Evolutionary conservation across 2,797 vertebrate species (phyloP).

Genomic region (Takifugu ocellatus): DNA sequence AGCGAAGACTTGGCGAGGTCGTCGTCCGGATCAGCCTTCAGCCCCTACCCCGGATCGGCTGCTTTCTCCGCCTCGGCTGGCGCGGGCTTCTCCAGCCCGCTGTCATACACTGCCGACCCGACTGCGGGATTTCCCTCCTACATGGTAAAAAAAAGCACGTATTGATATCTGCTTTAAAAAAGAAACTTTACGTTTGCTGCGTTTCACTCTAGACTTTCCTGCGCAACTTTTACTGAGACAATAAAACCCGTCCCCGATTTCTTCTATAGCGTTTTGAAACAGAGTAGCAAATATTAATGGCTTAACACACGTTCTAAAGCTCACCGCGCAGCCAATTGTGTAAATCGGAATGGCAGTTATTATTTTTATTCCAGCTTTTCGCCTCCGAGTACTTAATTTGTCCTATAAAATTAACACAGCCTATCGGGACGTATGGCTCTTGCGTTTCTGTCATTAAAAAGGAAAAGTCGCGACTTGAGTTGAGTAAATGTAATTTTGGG

Average conservation of each 20-base stretch:
- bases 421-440: constrained; percentile 10
- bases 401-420: constrained; percentile 25
- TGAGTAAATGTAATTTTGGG: constrained; percentile 78
- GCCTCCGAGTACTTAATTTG: constrained; percentile 8
- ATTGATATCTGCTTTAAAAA: not conserved
- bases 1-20: constrained; percentile 92
- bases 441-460: constrained; percentile 34
- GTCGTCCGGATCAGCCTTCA: constrained; percentile 90
- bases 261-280: constrained; percentile 43
- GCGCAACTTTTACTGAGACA: not conserved
- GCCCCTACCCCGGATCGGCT: constrained; percentile 94
- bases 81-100: constrained; percentile 88
- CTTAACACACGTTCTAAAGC: constrained; percentile 36
- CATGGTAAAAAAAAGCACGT: constrained; percentile 82
- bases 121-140: constrained; percentile 93
- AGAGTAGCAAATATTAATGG: constrained; percentile 32
- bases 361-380: constrained; percentile 16
- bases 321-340: constrained; percentile 46
- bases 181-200: not conserved
- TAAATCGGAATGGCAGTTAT: constrained; percentile 19
- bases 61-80: constrained; percentile 92
- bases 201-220: not conserved
- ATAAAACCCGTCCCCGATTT: not conserved
- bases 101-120: constrained; percentile 92
- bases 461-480: constrained; percentile 50